phyloP scores from a whole-genome alignment of 2,113 vertebrate species.

The Myiopsitta monachus region DNA sequence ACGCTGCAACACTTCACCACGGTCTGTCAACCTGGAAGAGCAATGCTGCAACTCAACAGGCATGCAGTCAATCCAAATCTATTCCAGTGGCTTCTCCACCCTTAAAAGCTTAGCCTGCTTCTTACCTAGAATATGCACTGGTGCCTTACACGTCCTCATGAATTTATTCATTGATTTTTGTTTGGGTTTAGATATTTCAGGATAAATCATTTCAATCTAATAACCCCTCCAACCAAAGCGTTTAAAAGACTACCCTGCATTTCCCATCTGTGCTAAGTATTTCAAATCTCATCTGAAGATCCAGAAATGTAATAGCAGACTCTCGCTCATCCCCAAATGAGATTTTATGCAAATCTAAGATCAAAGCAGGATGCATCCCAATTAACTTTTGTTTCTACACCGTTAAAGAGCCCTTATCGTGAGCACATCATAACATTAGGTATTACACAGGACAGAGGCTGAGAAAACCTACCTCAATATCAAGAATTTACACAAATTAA shows the following conservation, averaged over 20 bases:
- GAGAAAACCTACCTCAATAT: not conserved
- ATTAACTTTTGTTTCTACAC: not conserved
- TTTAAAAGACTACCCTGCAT: not conserved
- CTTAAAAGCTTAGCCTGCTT: not conserved
- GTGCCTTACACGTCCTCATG: not conserved
- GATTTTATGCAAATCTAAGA: not conserved
- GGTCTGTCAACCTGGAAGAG: not conserved
- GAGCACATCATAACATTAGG: not conserved
- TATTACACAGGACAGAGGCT: not conserved
- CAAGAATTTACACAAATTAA: not conserved
- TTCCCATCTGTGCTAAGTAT: not conserved
- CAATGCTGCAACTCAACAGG: not conserved
- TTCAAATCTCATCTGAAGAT: not conserved
- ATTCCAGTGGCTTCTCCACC: not conserved
- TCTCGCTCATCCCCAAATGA: fast-evolving
- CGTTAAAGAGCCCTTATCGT: not conserved
- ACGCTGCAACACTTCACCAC: not conserved
- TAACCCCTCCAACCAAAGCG: not conserved
- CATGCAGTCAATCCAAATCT: not conserved
- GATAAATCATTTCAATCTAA: not conserved
- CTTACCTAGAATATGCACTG: not conserved
- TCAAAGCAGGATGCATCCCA: not conserved
- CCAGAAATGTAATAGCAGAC: not conserved
- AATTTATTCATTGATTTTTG: not conserved
- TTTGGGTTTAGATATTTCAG: not conserved